These are phyloP conservation scores for Pluvialis apricaria DNA, from an alignment of 2,113 vertebrate genomes.

Conservation along the genomic window DNA sequence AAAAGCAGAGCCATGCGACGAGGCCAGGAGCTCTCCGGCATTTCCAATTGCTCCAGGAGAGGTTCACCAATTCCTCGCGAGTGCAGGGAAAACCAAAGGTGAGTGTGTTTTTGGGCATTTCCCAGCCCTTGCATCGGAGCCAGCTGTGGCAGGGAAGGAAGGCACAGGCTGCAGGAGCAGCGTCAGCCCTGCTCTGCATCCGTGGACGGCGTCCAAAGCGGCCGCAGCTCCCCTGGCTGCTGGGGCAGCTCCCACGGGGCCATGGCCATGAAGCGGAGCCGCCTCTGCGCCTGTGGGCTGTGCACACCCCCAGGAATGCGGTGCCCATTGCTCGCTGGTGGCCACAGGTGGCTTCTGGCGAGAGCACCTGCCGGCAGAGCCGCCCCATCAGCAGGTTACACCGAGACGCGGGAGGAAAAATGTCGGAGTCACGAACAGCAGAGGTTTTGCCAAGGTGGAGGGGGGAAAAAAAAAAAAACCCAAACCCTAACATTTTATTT, in stretches of 20 bases:
- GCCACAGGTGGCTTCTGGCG: background rate
- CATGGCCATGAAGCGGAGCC: rapidly evolving
- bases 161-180: background rate
- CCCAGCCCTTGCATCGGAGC: background rate
- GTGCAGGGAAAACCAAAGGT: background rate
- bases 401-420: background rate
- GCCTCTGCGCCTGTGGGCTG: background rate
- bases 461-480: background rate
- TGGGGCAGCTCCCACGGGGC: background rate
- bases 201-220: rapidly evolving
- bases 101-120: rapidly evolving
- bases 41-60: background rate
- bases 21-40: background rate
- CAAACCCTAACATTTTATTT: background rate
- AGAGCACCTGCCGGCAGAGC: background rate
- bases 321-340: background rate
- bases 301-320: rapidly evolving
- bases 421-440: background rate
- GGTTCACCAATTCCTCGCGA: background rate
- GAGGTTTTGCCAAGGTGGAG: background rate
- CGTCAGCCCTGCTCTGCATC: too few species aligned
- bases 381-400: rapidly evolving
- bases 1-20: background rate
- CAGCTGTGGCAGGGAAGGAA: too few species aligned
- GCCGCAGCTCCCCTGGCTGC: background rate